Base-by-base conservation (phyloP, 2,113 vertebrate genomes). In the Thermophis baileyi region DNA sequence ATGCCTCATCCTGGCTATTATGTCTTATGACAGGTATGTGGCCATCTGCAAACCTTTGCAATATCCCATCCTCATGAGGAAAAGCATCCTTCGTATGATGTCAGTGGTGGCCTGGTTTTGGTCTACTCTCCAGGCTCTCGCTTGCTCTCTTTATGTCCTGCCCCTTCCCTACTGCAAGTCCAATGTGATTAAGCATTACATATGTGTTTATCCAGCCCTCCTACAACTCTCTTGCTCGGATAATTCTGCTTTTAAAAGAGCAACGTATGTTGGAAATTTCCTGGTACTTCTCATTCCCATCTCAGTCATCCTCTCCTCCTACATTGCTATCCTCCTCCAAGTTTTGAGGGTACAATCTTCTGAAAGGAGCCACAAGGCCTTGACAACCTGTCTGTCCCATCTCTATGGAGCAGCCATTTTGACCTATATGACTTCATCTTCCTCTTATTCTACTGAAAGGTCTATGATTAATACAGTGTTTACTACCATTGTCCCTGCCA, bases 11-110 rank as follows among this genome's bases (percentile, higher is more conserved):
- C 94, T 95, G 89, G 89, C 90, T 0, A 89, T 95, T 12, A 96
- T 96, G 96, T 94, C 95, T 40, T 96, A 96, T 94, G 95, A 96
- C 95, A 95, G 40, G n/a, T 74, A 74, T 16, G 63, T 74, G 63
- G 63, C 63, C 30, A 74, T 35, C 63, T 35, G 63, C 63, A 47
- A 88, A 8, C 96, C 96, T 10, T 60, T 96, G 49, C 51, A 0
- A 30, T 96, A 96, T 40, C 94, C 87, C n/a, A 57, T 94, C 6
- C 92, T 95, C 60, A 95, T 96, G 89, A 96, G 10, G 7, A 92
- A 87, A 93, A 51, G 14, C 1, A 35, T 95, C 46, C 95, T 93
- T 9, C 6, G 12, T 6, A 0, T 2, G 22, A 10, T 97, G 91
- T 60, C 93, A 54, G 60, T 81, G 25, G 93, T 40, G 0, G 49